Conservation (phyloP, 2,113 vertebrate species). For the Salvelinus fontinalis region DNA sequence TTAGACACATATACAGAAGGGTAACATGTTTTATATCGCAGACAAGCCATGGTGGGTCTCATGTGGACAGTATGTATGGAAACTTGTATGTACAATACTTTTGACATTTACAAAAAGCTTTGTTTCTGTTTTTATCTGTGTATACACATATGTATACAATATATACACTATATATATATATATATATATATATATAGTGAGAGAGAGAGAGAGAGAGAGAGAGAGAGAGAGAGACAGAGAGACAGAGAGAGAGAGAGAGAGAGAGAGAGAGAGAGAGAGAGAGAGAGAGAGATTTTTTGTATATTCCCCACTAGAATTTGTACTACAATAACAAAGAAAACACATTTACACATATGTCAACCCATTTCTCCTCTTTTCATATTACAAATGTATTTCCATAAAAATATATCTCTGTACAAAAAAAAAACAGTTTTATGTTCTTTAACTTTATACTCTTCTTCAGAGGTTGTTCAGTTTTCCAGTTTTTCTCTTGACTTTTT, state of each 20-base stretch:
- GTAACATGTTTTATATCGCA: constrained; percentile 99
- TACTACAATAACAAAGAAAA: constrained; percentile 95
- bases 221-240: no score
- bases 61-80: constrained; percentile 98
- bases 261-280: no score
- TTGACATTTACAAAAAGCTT: constrained; percentile 91
- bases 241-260: no score
- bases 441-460: constrained; percentile 66
- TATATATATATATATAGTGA: no score
- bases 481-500: constrained; percentile 40
- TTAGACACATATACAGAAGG: constrained; percentile 99
- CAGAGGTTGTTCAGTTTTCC: constrained; percentile 43
- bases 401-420: constrained; percentile 99
- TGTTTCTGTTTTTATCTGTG: constrained; percentile 76
- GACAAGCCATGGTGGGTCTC: constrained; percentile 93
- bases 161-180: no score
- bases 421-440: constrained; percentile 56
- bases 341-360: constrained; percentile 90
- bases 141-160: constrained; percentile 59
- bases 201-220: no score
- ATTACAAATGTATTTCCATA: constrained; percentile 99
- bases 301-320: constrained; percentile 85
- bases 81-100: constrained; percentile 97
- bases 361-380: constrained; percentile 81
- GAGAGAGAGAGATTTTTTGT: constrained; percentile 53